These are phyloP conservation scores for Tipula confusa DNA, from an alignment of 2,888 invertebrate species.

Conservation along the genomic window DNA sequence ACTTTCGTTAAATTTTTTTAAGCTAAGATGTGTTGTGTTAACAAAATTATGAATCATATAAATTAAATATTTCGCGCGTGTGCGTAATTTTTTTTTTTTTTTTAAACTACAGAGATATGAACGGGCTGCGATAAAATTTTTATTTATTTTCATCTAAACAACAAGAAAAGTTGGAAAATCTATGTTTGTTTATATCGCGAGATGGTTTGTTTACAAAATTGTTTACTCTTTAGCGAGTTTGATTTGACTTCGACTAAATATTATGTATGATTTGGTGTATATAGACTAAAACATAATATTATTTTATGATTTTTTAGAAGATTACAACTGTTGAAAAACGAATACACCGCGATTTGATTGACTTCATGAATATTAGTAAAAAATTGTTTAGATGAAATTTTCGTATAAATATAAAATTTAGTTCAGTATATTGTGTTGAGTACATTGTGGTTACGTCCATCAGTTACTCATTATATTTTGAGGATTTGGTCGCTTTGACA, in stretches of 20 bases:
- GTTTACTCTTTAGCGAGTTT: not conserved
- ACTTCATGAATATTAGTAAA: too few relatives aligned
- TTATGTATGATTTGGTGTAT: too few relatives aligned
- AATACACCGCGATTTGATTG: too few relatives aligned
- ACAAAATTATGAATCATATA: constrained; percentile 3
- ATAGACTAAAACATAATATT: too few relatives aligned
- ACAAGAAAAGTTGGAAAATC: not conserved
- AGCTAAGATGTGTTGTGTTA: not conserved
- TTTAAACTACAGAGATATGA: not conserved
- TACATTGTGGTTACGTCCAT: too few relatives aligned
- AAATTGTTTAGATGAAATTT: too few relatives aligned
- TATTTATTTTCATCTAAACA: not conserved
- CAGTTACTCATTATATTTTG: too few relatives aligned
- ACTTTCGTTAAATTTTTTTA: not conserved
- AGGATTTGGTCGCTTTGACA: too few relatives aligned
- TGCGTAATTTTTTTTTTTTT: not conserved
- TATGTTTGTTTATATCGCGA: not conserved
- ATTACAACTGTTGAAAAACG: too few relatives aligned
- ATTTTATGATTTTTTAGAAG: too few relatives aligned
- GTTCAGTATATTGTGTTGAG: too few relatives aligned
- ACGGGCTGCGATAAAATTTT: not conserved
- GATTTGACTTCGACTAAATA: not conserved
- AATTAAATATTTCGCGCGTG: not conserved
- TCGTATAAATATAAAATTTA: too few relatives aligned
- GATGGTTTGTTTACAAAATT: constrained; percentile 6